Evolutionary conservation across 2,113 vertebrate species (phyloP).

Genomic region (Morone chrysops): DNA sequence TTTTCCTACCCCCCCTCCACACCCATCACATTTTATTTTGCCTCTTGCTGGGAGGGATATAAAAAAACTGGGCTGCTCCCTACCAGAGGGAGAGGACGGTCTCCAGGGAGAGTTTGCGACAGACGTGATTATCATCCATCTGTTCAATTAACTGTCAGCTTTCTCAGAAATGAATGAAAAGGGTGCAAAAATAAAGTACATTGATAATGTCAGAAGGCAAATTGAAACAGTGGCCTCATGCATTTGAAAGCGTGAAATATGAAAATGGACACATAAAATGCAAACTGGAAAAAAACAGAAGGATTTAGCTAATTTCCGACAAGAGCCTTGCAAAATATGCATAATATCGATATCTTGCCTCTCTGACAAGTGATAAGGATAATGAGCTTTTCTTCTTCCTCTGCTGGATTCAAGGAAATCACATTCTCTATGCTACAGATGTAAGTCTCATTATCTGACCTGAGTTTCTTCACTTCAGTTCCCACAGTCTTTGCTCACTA

Average conservation of each 20-base stretch:
- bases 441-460: constrained; percentile 83
- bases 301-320: constrained; percentile 73
- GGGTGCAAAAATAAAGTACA: constrained; percentile 30
- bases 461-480: constrained; percentile 77
- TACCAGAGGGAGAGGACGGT: constrained; percentile 52
- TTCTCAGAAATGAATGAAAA: constrained; percentile 67
- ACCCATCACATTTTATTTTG: constrained; percentile 67
- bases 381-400: constrained; percentile 79
- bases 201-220: constrained; percentile 56
- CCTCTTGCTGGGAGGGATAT: constrained; percentile 46
- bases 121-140: constrained; percentile 78
- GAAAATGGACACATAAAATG: constrained; percentile 63
- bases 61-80: constrained; percentile 42
- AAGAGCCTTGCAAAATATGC: constrained; percentile 69
- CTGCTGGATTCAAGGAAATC: constrained; percentile 72
- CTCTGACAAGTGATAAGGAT: constrained; percentile 78
- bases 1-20: constrained; percentile 46
- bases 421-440: constrained; percentile 76
- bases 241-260: constrained; percentile 48
- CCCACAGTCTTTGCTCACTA: constrained; percentile 79
- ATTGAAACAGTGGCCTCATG: constrained; percentile 59
- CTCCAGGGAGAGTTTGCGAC: constrained; percentile 62
- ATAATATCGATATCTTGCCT: constrained; percentile 75
- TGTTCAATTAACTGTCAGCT: constrained; percentile 79
- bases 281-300: constrained; percentile 29